Conservation (phyloP, 2,113 vertebrate genomes). For the Xyrauchen texanus region DNA sequence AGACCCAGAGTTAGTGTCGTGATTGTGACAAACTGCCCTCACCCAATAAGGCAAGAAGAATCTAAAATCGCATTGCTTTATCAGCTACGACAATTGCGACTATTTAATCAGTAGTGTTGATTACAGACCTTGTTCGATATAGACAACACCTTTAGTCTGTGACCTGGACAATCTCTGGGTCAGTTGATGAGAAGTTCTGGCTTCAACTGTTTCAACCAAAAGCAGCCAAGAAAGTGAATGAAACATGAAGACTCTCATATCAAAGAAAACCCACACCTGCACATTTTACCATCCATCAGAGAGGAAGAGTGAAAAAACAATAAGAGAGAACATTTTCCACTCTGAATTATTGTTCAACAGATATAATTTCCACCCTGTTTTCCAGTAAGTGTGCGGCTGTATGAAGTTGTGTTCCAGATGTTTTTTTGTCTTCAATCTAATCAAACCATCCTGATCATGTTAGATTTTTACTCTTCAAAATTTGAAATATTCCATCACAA, state of each 20-base stretch:
- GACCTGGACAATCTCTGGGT: conserved; percentile 14
- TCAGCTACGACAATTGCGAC: conserved; percentile 9
- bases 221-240: conserved; percentile 33
- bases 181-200: conserved; percentile 12
- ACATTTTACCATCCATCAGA: conserved; percentile 57
- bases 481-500: conserved; percentile 13
- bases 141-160: conserved; percentile 30
- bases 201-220: not conserved
- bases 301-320: conserved; percentile 40
- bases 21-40: not conserved
- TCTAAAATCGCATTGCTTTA: conserved; percentile 1
- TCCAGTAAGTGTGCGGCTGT: not conserved
- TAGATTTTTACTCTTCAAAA: not conserved
- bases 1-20: conserved; percentile 8
- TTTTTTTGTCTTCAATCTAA: conserved; percentile 42
- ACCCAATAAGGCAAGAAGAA: conserved; percentile 5
- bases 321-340: conserved; percentile 64
- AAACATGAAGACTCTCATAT: conserved; percentile 59
- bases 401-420: conserved; percentile 43
- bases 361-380: conserved; percentile 72
- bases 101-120: not conserved
- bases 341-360: conserved; percentile 75
- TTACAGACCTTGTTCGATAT: conserved; percentile 9
- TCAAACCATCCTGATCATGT: conserved; percentile 28
- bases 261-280: conserved; percentile 58